Evolutionary conservation across 2,797 vertebrate genomes (phyloP), one percentile per base, ranked within the genome.

Genomic region (Astyanax mexicanus): DNA sequence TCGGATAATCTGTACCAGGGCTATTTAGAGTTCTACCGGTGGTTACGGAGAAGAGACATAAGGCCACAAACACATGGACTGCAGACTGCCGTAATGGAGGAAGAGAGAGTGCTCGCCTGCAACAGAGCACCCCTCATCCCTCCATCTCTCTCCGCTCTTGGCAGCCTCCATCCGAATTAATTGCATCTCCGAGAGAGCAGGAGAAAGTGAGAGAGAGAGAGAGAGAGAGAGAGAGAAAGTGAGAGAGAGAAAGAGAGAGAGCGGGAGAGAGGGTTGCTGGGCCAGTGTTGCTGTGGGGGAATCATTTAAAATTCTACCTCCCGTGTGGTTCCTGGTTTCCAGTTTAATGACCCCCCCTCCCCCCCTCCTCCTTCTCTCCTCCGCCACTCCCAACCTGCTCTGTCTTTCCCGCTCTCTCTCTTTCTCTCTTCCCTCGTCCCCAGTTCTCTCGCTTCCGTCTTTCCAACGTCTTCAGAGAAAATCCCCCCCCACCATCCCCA

Each of bases 241-340:
- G 89, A 85, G 90, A 89, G 86, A 76, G 87, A 87, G 89, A 75
- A 51, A 27, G 62, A 69, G 19, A 9, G 9, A 60, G 40, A 69
- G 61, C 21, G 17, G 37, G 47, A 52, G 27, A 70, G 66, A 78
- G 55, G 35, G 64, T 71, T 72, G 72, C 83, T 77, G 72, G 75
- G 89, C 88, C 86, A 88, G 90, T 90, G 88, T 91, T 85, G 90
- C 92, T 93, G 91, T 89, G 91, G 92, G 91, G 88, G 91, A 92
- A 89, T 92, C 91, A 91, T 93, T 93, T 93, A 88, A 93, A 93
- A 93, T 93, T 92, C 92, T 91, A 86, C 91, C 88, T 93, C 93
- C 93, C 88, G 90, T 92, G 92, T 92, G 92, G 89, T 91, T 92
- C 89, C 89, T 87, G 90, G 90, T 93, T 93, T 93, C 90, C 89